Conservation (phyloP, 2,797 vertebrate species). For the Peromyscus melanophrys region DNA sequence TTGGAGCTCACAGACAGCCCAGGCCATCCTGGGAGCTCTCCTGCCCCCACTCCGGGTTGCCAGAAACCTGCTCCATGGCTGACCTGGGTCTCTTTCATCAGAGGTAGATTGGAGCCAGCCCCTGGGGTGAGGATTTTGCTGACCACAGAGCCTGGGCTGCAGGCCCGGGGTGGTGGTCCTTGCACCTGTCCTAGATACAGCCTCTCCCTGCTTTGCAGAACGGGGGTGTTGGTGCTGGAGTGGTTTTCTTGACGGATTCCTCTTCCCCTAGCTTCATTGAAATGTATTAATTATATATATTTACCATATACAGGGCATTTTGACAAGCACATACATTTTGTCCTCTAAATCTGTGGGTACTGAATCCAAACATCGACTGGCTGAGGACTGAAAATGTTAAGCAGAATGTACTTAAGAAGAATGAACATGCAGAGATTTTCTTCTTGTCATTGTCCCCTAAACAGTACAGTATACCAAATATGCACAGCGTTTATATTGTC, state of each 20-base stretch:
- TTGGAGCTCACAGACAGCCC: constrained; percentile 80
- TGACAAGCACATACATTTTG: neutral
- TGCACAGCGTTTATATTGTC: neutral
- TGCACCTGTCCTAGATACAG: neutral
- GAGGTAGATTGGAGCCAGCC: constrained; percentile 32
- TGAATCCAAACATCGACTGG: neutral
- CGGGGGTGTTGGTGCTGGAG: neutral
- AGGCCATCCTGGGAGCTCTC: constrained; percentile 75
- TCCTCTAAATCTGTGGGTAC: neutral
- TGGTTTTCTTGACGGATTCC: neutral
- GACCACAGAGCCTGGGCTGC: neutral
- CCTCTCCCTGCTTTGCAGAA: neutral
- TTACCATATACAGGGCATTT: neutral
- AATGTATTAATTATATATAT: neutral
- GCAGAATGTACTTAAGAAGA: neutral
- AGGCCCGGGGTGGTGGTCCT: neutral
- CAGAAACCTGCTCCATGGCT: constrained; percentile 39
- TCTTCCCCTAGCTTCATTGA: neutral
- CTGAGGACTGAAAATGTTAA: neutral
- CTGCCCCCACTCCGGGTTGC: constrained; percentile 82
- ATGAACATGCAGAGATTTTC: neutral
- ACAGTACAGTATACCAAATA: neutral
- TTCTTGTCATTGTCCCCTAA: neutral
- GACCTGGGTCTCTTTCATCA: constrained; percentile 55
- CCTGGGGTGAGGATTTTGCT: neutral